phyloP scores from a whole-genome alignment of 2,113 vertebrate genomes.

The Neodontobutis hainanensis region DNA sequence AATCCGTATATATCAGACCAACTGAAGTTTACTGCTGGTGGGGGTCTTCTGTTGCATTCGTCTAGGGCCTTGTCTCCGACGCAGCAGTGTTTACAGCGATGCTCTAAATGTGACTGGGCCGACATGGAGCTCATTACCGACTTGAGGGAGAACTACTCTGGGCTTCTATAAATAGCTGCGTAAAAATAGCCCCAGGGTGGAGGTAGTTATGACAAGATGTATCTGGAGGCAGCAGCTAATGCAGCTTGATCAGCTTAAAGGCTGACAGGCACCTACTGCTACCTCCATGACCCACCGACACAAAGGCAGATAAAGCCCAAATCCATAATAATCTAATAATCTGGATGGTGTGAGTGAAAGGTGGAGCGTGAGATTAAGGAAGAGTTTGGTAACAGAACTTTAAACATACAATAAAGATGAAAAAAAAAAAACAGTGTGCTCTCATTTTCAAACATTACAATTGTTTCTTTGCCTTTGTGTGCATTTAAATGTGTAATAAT shows the following conservation, averaged over 20 bases:
- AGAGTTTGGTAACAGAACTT: no score
- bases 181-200: constrained; percentile 60
- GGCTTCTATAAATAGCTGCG: constrained; percentile 53
- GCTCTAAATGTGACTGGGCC: constrained; percentile 1
- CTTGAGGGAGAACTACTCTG: constrained; percentile 18
- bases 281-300: not conserved
- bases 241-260: constrained; percentile 67
- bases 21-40: not conserved
- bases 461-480: no score
- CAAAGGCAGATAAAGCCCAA: not conserved
- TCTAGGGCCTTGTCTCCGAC: not conserved
- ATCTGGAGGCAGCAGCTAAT: constrained; percentile 46
- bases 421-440: no score
- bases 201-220: constrained; percentile 45
- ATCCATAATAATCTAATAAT: not conserved
- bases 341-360: not conserved
- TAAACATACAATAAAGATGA: no score
- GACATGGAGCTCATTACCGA: constrained; percentile 16
- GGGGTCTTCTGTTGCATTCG: not conserved
- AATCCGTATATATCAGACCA: not conserved
- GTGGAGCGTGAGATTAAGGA: no score
- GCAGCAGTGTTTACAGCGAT: constrained; percentile 1
- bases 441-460: no score
- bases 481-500: no score
- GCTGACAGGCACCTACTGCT: constrained; percentile 34